Base-by-base conservation (phyloP, 2,888 invertebrate species). In the Ectemnius cavifrons region DNA sequence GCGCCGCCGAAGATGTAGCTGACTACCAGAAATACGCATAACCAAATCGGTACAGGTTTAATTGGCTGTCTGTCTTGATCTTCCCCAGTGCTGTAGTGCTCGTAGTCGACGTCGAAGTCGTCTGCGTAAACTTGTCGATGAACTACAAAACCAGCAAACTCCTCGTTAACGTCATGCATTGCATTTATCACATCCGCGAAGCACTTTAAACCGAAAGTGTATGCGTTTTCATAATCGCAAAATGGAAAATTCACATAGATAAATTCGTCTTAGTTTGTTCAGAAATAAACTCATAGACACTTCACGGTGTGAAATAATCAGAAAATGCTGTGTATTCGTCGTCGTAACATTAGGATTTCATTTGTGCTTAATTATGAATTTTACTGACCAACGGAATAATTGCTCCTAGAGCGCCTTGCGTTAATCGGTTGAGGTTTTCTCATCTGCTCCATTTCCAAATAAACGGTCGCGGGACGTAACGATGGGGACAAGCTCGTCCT, bases 1-100 rank as follows among this genome's bases (percentile, higher is more conserved):
- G 97, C 97, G 14, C 98, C 97, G 0, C 95, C 96, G 67, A 97
- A 93, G 82, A 98, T 97, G 91, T 98, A 98, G 73, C 97, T 95
- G 27, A 97, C 94, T 27, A 97, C 97, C 60, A 97, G 93, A 85
- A 96, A 95, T 67, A 97, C 96, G 90, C 97, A 97, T 73, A 97
- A 91, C 96, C 97, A 97, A 86, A 97, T 97, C 0, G 97, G 97
- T 6, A 97, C 97, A 0, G 97, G 97, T 84, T 93, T 93, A 64
- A 92, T 93, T 47, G 91, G 91, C 63, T 92, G 92, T 60, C 85
- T 71, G n/a, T 85, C 86, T 6, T 85, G 83, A 8, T 92, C 92
- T 59, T 93, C 91, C 91, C 92, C 89, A 91, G 92, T 92, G 89
- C 88, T 64, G 81, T 90, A 89, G 71, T 88, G 93, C 59, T 93